These are phyloP conservation scores for Campopleginae sp. DNA, from an alignment of 2,888 invertebrate species.

Conservation along the genomic window DNA sequence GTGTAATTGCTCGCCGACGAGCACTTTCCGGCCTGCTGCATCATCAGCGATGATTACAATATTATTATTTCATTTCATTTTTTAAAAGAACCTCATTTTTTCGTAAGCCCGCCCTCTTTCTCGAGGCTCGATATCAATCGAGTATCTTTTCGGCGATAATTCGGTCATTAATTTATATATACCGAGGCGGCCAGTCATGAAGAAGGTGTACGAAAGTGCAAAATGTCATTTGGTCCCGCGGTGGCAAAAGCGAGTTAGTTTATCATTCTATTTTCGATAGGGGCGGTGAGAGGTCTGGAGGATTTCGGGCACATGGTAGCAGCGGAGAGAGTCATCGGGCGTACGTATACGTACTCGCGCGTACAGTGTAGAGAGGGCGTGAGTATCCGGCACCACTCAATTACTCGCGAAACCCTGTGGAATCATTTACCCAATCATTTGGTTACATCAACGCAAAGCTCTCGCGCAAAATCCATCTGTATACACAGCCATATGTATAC, in stretches of 20 bases:
- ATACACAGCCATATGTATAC: slow-evolving; percentile 14
- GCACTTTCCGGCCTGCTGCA: neutral
- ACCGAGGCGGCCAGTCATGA: neutral
- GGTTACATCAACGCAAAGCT: slow-evolving; percentile 83
- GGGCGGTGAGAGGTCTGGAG: slow-evolving; percentile 15
- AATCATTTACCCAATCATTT: slow-evolving; percentile 85
- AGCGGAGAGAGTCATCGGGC: slow-evolving; percentile 38
- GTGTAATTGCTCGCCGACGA: neutral
- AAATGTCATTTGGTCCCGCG: neutral
- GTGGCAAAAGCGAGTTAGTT: slow-evolving; percentile 31
- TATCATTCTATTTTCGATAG: slow-evolving; percentile 41
- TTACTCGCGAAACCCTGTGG: slow-evolving; percentile 84
- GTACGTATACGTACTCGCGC: neutral
- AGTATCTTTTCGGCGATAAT: neutral
- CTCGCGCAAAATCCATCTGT: slow-evolving; percentile 55
- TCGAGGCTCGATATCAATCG: neutral
- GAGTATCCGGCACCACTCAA: slow-evolving; percentile 81
- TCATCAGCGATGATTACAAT: no score
- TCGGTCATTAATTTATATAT: neutral
- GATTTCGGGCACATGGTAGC: slow-evolving; percentile 13
- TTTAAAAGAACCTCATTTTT: no score
- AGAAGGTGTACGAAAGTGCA: neutral
- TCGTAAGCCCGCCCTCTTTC: no score
- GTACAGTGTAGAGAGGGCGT: slow-evolving; percentile 25
- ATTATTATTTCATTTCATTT: no score